Evolutionary conservation across 2,888 invertebrate species (phyloP).

Genomic region (Aphidius colemani): DNA sequence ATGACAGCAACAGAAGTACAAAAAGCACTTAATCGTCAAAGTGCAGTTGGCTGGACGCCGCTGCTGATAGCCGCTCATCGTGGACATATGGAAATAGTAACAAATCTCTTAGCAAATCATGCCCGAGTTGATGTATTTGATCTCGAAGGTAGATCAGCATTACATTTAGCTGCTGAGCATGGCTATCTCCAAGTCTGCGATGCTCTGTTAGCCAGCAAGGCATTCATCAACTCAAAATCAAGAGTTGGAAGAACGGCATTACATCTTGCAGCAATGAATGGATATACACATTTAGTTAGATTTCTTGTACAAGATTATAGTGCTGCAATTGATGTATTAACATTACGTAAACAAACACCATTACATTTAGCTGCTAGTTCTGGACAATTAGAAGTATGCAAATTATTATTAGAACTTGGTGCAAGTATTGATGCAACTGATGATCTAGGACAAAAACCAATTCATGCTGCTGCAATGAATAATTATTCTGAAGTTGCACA

Average conservation of each 20-base stretch:
- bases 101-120: slow-evolving; percentile 86
- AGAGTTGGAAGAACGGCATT: slow-evolving; percentile 95
- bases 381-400: slow-evolving; percentile 95
- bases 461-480: slow-evolving; percentile 96
- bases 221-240: slow-evolving; percentile 98
- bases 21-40: slow-evolving; percentile 91
- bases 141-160: slow-evolving; percentile 90
- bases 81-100: slow-evolving; percentile 94
- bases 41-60: slow-evolving; percentile 95
- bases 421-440: slow-evolving; percentile 96
- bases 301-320: slow-evolving; percentile 94
- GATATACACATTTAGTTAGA: slow-evolving; percentile 87
- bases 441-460: slow-evolving; percentile 93
- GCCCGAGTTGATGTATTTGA: slow-evolving; percentile 99
- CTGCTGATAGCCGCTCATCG: slow-evolving; percentile 93
- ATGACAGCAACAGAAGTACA: slow-evolving; percentile 90
- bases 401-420: slow-evolving; percentile 85
- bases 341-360: slow-evolving; percentile 95
- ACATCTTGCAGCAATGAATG: slow-evolving; percentile 96
- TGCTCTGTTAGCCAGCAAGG: slow-evolving; percentile 90
- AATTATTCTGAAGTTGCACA: slow-evolving; percentile 98
- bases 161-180: slow-evolving; percentile 93
- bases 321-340: slow-evolving; percentile 93
- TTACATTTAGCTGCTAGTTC: slow-evolving; percentile 95
- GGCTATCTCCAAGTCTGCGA: slow-evolving; percentile 87